A percentile compares a stretch with the other conserved stretches of the same genome.
Conservation (phyloP, 1,140 invertebrate species). For the Lepidurus packardi region DNA sequence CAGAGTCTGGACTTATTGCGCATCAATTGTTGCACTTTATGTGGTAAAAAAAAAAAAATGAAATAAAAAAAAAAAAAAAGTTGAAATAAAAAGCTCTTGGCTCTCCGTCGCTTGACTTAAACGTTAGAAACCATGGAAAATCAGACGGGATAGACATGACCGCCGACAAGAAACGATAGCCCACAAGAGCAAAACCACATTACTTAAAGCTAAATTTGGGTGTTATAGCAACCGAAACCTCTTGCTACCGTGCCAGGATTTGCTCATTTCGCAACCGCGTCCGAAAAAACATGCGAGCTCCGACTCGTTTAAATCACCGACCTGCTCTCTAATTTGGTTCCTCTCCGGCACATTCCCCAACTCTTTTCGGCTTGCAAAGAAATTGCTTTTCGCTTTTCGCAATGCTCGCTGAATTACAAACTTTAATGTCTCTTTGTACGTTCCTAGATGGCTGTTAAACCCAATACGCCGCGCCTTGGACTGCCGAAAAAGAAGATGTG, state of each 20-base stretch:
- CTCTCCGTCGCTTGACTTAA: neutral
- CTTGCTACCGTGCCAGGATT: too few relatives aligned
- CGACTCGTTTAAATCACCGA: conserved; percentile 13
- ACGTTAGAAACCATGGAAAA: neutral
- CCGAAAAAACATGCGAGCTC: neutral
- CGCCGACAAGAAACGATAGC: too few relatives aligned
- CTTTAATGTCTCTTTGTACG: too few relatives aligned
- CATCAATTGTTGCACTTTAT: conserved; percentile 12
- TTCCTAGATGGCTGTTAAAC: too few relatives aligned
- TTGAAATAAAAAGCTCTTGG: neutral
- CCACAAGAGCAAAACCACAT: too few relatives aligned
- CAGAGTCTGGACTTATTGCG: neutral
- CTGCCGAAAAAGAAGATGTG: too few relatives aligned
- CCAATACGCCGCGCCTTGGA: too few relatives aligned
- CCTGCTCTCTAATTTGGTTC: neutral
- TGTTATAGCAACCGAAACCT: too few relatives aligned
- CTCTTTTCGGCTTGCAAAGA: neutral
- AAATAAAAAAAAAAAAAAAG: neutral
- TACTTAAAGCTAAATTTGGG: too few relatives aligned
- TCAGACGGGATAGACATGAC: neutral
- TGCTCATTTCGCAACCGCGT: conserved; percentile 3
- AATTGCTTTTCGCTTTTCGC: neutral
- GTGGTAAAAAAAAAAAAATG: neutral
- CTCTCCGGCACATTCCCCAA: neutral
- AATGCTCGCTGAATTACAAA: neutral